Conservation (phyloP, 2,797 vertebrate species). For the Gila robusta region DNA sequence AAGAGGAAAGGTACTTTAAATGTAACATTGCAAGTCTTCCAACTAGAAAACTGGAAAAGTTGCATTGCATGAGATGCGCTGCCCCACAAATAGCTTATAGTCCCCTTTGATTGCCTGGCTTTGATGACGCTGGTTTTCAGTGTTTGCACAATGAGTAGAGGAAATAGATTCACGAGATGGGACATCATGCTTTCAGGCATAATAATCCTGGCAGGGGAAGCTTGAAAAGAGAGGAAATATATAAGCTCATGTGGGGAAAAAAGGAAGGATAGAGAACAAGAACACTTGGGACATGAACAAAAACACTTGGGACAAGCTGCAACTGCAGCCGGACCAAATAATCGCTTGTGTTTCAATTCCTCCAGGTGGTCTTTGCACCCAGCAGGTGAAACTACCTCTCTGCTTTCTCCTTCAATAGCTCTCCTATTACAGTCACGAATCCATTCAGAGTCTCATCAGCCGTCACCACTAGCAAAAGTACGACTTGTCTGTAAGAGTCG, state of each 20-base stretch:
- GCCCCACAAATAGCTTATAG: conserved; percentile 60
- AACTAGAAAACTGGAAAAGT: conserved; percentile 16
- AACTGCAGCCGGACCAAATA: conserved; percentile 60
- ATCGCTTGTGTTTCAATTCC: conserved; percentile 52
- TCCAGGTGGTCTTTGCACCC: conserved; percentile 72
- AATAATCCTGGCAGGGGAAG: conserved; percentile 72
- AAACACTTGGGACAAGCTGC: conserved; percentile 56
- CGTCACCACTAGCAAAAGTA: conserved; percentile 66
- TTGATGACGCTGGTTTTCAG: conserved; percentile 57
- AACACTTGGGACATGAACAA: conserved; percentile 71
- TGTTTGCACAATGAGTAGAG: conserved; percentile 69
- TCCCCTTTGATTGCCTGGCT: conserved; percentile 49
- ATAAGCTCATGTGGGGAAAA: conserved; percentile 21
- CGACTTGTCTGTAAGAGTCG: conserved; percentile 44
- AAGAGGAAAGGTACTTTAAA: conserved; percentile 14
- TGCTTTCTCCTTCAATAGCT: conserved; percentile 62
- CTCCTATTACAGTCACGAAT: conserved; percentile 66
- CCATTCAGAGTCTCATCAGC: conserved; percentile 71
- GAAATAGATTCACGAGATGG: conserved; percentile 70
- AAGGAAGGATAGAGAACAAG: conserved; percentile 62
- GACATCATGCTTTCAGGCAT: conserved; percentile 70
- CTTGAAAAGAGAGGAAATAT: conserved; percentile 57
- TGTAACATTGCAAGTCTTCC: conserved; percentile 17
- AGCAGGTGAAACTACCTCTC: conserved; percentile 64
- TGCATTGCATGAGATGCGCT: neutral